Conservation (phyloP, 2,888 invertebrate species). For the Ryuthela nishihirai region DNA sequence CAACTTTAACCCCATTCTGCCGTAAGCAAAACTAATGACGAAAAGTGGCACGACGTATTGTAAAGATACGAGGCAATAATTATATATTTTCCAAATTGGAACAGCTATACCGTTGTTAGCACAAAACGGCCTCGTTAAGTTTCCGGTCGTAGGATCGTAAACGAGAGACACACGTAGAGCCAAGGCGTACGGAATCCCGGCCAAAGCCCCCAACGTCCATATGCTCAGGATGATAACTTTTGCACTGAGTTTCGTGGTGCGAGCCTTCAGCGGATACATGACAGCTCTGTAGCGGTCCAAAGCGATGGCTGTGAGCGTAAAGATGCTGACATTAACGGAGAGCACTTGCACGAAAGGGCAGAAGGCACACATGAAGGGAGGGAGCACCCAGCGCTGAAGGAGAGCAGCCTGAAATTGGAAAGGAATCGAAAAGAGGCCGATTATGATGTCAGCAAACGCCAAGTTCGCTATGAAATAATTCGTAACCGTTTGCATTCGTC, state of each 20-base stretch:
- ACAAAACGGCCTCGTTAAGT: conserved; percentile 48
- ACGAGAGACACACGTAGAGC: conserved; percentile 60
- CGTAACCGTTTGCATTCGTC: conserved; percentile 72
- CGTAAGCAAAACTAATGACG: conserved; percentile 77
- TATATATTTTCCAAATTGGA: conserved; percentile 45
- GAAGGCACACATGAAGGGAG: conserved; percentile 80
- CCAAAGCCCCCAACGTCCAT: conserved; percentile 65
- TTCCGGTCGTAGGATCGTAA: conserved; percentile 44
- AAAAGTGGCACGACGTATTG: conserved; percentile 73
- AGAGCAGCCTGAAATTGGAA: conserved; percentile 87
- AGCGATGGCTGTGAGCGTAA: conserved; percentile 80
- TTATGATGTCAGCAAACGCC: conserved; percentile 78
- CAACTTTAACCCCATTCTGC: conserved; percentile 70
- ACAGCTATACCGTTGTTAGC: conserved; percentile 45
- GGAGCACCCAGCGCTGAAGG: conserved; percentile 79
- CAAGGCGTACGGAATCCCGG: conserved; percentile 61
- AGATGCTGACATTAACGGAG: conserved; percentile 80
- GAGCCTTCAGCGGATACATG: conserved; percentile 58
- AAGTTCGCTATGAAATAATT: conserved; percentile 83
- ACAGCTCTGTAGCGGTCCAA: conserved; percentile 69
- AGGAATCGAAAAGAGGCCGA: conserved; percentile 78
- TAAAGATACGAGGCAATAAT: conserved; percentile 50
- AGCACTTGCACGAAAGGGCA: conserved; percentile 75
- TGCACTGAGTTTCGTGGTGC: conserved; percentile 67
- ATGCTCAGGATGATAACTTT: conserved; percentile 69